Base-by-base conservation (phyloP, 2,888 invertebrate genomes). In the Endomychus coccineus region DNA sequence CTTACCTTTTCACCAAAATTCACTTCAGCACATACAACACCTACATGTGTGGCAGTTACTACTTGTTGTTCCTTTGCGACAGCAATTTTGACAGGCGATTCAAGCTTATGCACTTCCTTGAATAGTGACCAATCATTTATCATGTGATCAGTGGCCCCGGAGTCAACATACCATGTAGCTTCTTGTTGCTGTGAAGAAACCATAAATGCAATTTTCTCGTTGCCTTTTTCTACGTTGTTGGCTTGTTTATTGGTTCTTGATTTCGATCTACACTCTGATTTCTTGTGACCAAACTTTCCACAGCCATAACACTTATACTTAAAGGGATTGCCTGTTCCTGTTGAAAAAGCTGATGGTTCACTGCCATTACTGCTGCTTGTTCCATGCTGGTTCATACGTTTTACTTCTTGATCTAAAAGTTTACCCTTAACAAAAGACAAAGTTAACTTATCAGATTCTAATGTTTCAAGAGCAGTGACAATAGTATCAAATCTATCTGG, bases 1-100 rank as follows among this genome's bases (percentile, higher is more conserved):
- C n/a, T 31, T 30, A 7, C 11, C 10, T 7, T 19, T 7, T 13
- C 13, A 9, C 15, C 14, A 5, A 32, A 5, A 9, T 3, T n/a
- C 4, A 5, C n/a, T 12, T 5, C 4, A 11, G 14, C 21, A 3
- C 11, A 11, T 16, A 27, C 11, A 7, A 9, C 16, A n/a, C 56
- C 58, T 28, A 38, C 50, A 42, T 58, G 52, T 1, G 49, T 55
- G 3, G 56, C 56, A 34, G 40, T 35, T 39, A 61, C 49, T 44
- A 43, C 55, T 21, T 37, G 25, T 22, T 44, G 49, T 33, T 47
- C 36, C 47, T 56, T 57, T 32, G 60, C 58, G 24, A 58, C 38
- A 27, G 50, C 51, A 15, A 60, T 59, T 44, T 55, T 50, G 4
- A 60, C 10, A 6, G 52, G 55, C 6, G 16, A 14, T 21, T 43